A percentile compares a stretch with the other conserved stretches of the same genome.
Evolutionary conservation across 2,113 vertebrate genomes (phyloP).

Genomic region (Xyrauchen texanus): DNA sequence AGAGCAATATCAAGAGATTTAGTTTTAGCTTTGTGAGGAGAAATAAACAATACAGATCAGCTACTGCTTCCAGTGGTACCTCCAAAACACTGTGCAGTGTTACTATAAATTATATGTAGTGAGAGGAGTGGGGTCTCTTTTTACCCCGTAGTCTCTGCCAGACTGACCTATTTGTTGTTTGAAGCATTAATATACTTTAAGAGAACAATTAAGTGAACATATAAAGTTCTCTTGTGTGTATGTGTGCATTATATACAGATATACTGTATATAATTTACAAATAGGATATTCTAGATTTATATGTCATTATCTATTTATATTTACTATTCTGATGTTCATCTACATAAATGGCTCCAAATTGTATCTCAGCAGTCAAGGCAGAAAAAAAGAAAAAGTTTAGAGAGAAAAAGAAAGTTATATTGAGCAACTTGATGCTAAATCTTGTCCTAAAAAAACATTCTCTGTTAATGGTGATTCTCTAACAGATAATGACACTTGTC

Average conservation of each 20-base stretch:
- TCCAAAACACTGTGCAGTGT: neutral
- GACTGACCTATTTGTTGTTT: conserved; percentile 29
- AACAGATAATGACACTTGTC: neutral
- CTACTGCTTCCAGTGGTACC: neutral
- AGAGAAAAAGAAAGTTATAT: neutral
- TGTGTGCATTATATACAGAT: too few species aligned
- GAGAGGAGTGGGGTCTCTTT: neutral
- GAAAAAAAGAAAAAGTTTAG: too few species aligned
- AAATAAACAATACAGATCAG: conserved; percentile 16
- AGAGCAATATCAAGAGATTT: conserved; percentile 1
- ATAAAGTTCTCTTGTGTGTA: too few species aligned
- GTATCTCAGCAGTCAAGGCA: too few species aligned
- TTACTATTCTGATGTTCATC: too few species aligned
- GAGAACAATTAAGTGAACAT: neutral
- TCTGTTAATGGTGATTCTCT: neutral
- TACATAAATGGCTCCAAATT: too few species aligned
- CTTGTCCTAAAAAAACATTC: neutral
- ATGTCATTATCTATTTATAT: too few species aligned
- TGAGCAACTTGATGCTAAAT: neutral
- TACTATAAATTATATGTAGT: neutral
- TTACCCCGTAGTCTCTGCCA: neutral
- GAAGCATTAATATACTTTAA: neutral
- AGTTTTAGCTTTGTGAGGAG: conserved; percentile 5
- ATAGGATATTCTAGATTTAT: too few species aligned
- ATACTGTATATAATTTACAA: too few species aligned